Base-by-base conservation (phyloP, 2,888 invertebrate genomes). In the Frankliniella intonsa region DNA sequence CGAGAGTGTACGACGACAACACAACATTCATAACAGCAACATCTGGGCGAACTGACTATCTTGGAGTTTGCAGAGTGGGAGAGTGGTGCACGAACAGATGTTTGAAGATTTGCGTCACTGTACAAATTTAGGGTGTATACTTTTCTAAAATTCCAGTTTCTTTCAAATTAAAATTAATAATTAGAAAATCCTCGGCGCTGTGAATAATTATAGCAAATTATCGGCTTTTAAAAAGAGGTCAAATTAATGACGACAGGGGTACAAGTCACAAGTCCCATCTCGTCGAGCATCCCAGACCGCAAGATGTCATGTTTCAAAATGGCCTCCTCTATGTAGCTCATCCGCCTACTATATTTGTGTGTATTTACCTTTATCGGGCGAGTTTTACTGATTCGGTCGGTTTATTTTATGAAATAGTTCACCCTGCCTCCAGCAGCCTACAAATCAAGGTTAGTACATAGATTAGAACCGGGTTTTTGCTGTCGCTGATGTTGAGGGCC, bases 241-340 rank as follows among this genome's bases (percentile, higher is more conserved):
- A n/a, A n/a, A n/a, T n/a, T n/a, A n/a, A 38, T 38, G 38, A 38
- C 38, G 38, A 5, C 5, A 38, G 38, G n/a, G n/a, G n/a, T n/a
- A n/a, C n/a, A n/a, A n/a, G n/a, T n/a, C n/a, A n/a, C n/a, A n/a
- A 38, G 38, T 38, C 38, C 38, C 38, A 38, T 38, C 38, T 38
- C 38, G 3, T 38, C 38, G 38, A 38, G 5, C 55, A 10, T 76
- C 69, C 69, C 22, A 25, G 69, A 10, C 69, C 69, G 69, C 25
- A 25, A 76, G n/a, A 11, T 76, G 69, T 76, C 69, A 76, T 22
- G 69, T 76, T 76, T 76, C 69, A 76, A 76, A 76, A 76, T 76
- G 69, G 69, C 69, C 25, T 25, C 69, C 69, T 12, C 69, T 76
- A 76, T 76, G 69, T 76, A 76, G 25, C 25, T 76, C 25, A 76